A percentile compares a stretch with the other conserved stretches of the same genome.
phyloP scores from a whole-genome alignment of 2,113 vertebrate genomes.

The Forbesichthys papilliferus region DNA sequence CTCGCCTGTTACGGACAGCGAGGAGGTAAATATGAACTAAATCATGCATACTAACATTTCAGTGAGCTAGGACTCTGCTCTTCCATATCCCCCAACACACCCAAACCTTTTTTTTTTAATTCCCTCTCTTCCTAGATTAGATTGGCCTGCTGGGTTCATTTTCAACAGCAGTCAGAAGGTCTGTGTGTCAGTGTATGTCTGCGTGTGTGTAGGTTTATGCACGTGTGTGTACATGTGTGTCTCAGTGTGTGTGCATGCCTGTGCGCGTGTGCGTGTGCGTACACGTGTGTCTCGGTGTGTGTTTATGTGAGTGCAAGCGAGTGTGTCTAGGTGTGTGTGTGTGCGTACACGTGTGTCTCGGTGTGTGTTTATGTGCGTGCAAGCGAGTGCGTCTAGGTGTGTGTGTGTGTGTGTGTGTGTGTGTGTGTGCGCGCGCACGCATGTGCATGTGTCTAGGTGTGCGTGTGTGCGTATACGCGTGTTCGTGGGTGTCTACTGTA shows the following conservation, averaged over 20 bases:
- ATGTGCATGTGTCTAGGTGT: no score
- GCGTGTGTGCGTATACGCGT: neutral
- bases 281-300: conserved; percentile 4
- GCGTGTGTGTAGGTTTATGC: conserved; percentile 8
- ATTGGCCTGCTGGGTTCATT: conserved; percentile 28
- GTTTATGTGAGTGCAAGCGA: conserved; percentile 3
- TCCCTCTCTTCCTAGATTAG: conserved; percentile 24
- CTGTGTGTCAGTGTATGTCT: conserved; percentile 17
- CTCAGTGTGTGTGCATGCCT: conserved; percentile 13
- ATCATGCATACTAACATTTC: conserved; percentile 69
- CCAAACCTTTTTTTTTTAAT: neutral
- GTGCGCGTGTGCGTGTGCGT: neutral
- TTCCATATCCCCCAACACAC: conserved; percentile 8
- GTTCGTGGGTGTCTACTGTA: neutral
- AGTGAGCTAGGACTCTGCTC: conserved; percentile 58
- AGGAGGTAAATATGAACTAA: conserved; percentile 68
- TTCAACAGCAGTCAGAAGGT: conserved; percentile 13
- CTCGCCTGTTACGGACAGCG: conserved; percentile 70
- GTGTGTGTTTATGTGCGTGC: conserved; percentile 4
- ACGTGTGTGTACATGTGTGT: neutral
- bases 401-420: neutral
- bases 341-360: no score
- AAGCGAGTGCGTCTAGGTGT: conserved; percentile 4
- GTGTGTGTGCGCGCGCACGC: neutral
- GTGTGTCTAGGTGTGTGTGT: conserved; percentile 7